Evolutionary conservation across 1,140 invertebrate genomes (phyloP).

Genomic region (Euborellia annulipes): DNA sequence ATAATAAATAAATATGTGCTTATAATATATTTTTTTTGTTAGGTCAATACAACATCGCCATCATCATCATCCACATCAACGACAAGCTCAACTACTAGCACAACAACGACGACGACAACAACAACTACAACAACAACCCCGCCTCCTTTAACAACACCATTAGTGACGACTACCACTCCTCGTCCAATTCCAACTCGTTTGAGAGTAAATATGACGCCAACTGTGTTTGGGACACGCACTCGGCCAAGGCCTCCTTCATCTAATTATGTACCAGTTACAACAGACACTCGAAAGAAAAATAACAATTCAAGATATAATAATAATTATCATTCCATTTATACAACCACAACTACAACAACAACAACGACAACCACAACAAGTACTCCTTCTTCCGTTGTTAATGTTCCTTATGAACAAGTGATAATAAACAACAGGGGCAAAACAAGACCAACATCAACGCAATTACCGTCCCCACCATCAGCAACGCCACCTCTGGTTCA

Average conservation of each 20-base stretch:
- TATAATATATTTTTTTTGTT: too few species aligned
- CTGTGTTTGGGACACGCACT: background rate
- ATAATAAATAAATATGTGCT: too few species aligned
- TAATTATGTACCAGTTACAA: background rate
- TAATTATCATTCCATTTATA: constrained; percentile 11
- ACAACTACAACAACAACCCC: constrained; percentile 13
- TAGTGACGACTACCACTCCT: constrained; percentile 21
- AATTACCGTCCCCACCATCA: too few species aligned
- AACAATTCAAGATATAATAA: constrained; percentile 21
- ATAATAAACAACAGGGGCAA: too few species aligned
- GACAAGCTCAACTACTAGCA: too few species aligned
- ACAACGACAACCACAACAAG: constrained; percentile 7
- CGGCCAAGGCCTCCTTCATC: constrained; percentile 3
- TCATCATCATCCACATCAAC: background rate
- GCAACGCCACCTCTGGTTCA: too few species aligned
- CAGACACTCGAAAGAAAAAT: constrained; percentile 20
- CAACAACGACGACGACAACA: constrained; percentile 5
- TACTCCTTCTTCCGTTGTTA: too few species aligned
- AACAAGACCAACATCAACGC: too few species aligned
- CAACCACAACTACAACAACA: constrained; percentile 8
- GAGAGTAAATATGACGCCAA: constrained; percentile 13
- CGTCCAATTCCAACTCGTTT: constrained; percentile 19
- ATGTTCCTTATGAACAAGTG: too few species aligned
- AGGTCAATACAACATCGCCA: too few species aligned
- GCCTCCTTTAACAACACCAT: constrained; percentile 23